Evolutionary conservation across 2,888 invertebrate species (phyloP), one percentile per base, ranked within the genome.

Genomic region (Scotopteryx bipunctaria): DNA sequence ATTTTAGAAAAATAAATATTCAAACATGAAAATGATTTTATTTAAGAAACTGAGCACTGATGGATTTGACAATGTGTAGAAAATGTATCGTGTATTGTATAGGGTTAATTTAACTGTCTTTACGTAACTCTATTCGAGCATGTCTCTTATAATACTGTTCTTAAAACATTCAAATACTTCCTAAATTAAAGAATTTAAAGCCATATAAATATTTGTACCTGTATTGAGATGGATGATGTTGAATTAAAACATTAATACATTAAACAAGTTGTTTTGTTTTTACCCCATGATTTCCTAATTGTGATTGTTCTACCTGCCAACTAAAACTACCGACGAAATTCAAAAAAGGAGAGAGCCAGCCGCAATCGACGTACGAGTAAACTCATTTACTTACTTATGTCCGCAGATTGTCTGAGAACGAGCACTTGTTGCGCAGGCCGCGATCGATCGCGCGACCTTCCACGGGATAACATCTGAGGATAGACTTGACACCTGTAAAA

Each of bases 361-460:
- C n/a, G n/a, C n/a, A n/a, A n/a, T n/a, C n/a, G n/a, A n/a, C n/a
- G n/a, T n/a, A n/a, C n/a, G n/a, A 5, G 9, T 32, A 5, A 21
- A 14, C 14, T 23, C 16, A 42, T 15, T 35, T 44, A 44, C 0
- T 5, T 33, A 25, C 25, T 35, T 29, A n/a, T 47, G 33, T 4
- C 31, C 15, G 19, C 19, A 11, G 31, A 15, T 37, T 38, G 19
- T 32, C 14, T 47, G 42, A 13, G 46, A 42, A 44, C 50, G 63
- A 71, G 69, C 81, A 87, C 87, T 85, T 87, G 87, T 87, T 87
- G 86, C 87, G 86, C 86, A 79, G 80, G 64, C 67, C 64, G 63
- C 70, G 81, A 86, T 87, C 87, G 84, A 87, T 87, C 81, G 55
- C 56, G 49, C 56, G 66, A 23, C 52, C 62, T 54, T 55, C 46